A percentile compares a stretch with the other conserved stretches of the same genome.
Evolutionary conservation across 2,797 vertebrate species (phyloP).

Genomic region (Toxotes lorentzi): DNA sequence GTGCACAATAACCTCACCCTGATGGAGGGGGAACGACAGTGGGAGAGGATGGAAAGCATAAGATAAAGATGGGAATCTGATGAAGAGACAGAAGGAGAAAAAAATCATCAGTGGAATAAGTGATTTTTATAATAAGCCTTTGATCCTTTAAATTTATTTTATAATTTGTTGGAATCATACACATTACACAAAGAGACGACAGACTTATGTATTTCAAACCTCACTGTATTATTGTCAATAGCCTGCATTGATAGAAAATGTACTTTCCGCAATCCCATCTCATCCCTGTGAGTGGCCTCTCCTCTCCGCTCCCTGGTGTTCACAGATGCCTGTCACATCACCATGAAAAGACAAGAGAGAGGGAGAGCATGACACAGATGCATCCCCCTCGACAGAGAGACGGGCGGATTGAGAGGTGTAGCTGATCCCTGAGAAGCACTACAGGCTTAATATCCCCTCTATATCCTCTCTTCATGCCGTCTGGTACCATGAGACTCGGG

Average conservation of each 20-base stretch:
- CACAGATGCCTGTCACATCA: constrained; percentile 76
- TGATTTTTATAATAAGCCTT: constrained; percentile 1
- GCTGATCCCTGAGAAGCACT: constrained; percentile 74
- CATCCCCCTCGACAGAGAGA: constrained; percentile 52
- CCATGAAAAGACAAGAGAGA: constrained; percentile 70
- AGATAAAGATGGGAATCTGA: neutral
- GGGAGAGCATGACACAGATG: constrained; percentile 64
- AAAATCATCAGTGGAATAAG: constrained; percentile 4
- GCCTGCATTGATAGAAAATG: neutral
- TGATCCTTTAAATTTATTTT: constrained; percentile 22
- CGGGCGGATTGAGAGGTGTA: constrained; percentile 70
- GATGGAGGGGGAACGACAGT: neutral
- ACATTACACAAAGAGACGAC: constrained; percentile 1
- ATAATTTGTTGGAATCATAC: constrained; percentile 15
- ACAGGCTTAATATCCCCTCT: constrained; percentile 68
- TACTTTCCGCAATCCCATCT: constrained; percentile 26
- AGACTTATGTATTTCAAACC: neutral
- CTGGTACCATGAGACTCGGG: constrained; percentile 49
- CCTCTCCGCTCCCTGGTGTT: constrained; percentile 58
- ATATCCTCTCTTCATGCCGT: constrained; percentile 58
- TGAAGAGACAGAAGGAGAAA: constrained; percentile 3
- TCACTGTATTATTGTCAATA: constrained; percentile 11
- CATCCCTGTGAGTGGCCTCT: constrained; percentile 53
- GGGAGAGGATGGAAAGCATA: neutral
- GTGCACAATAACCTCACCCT: constrained; percentile 1